Conservation (phyloP, 2,888 invertebrate species). For the Maniola hyperantus region DNA sequence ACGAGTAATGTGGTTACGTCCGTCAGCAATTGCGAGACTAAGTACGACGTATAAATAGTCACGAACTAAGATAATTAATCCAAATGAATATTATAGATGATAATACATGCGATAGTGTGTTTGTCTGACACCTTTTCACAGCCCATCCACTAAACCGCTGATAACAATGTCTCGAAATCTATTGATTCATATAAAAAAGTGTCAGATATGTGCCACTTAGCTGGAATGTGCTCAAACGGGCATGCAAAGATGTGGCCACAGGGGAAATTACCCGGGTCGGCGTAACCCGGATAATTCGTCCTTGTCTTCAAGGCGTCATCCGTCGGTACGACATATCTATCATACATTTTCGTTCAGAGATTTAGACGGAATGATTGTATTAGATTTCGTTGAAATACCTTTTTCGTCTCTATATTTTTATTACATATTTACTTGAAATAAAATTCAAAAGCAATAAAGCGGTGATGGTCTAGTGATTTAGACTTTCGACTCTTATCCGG, state of each 20-base stretch:
- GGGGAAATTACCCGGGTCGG: conserved; percentile 57
- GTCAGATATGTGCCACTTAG: conserved; percentile 19
- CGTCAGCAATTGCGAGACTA: too few species aligned
- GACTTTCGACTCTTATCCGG: too few species aligned
- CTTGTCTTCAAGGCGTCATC: conserved; percentile 48
- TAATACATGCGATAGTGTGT: too few species aligned
- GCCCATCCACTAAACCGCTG: too few species aligned
- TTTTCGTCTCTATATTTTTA: not conserved
- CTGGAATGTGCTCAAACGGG: conserved; percentile 39
- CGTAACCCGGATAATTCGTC: conserved; percentile 53
- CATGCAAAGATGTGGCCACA: conserved; percentile 51
- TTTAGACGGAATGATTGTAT: conserved; percentile 33
- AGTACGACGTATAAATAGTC: too few species aligned
- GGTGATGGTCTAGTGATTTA: too few species aligned
- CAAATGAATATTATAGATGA: too few species aligned
- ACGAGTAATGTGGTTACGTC: too few species aligned
- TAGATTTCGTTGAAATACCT: conserved; percentile 11
- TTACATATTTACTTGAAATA: not conserved
- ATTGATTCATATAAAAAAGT: conserved; percentile 15
- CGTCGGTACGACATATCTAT: conserved; percentile 40
- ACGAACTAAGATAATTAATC: too few species aligned
- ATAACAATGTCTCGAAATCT: too few species aligned
- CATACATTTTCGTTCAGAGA: conserved; percentile 36
- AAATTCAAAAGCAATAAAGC: too few species aligned
- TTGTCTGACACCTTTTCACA: too few species aligned